These are phyloP conservation scores for Hippocampus comes DNA, from an alignment of 2,113 vertebrate species.

Conservation along the genomic window DNA sequence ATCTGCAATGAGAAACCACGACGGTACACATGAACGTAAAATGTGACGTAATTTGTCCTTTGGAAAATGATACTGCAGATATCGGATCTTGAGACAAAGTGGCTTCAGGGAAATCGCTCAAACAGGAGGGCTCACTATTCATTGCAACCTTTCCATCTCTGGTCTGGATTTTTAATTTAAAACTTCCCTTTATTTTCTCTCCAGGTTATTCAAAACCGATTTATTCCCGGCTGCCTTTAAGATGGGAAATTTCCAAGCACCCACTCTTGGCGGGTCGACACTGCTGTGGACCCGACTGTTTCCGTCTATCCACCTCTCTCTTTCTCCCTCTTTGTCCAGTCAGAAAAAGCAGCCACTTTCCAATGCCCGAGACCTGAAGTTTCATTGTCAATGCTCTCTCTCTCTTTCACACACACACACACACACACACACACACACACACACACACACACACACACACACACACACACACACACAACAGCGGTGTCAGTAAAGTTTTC, in stretches of 20 bases:
- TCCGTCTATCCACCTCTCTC: constrained; percentile 45
- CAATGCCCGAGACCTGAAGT: constrained; percentile 52
- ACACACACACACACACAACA: neutral
- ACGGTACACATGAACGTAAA: too few relatives aligned
- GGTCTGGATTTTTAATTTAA: constrained; percentile 73
- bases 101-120: constrained; percentile 43
- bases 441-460: too few relatives aligned
- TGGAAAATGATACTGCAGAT: too few relatives aligned
- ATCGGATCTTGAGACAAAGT: constrained; percentile 32
- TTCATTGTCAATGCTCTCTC: constrained; percentile 16
- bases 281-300: constrained; percentile 56
- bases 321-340: constrained; percentile 37
- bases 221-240: constrained; percentile 40
- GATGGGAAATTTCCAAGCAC: constrained; percentile 67
- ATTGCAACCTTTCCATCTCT: constrained; percentile 68
- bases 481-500: neutral
- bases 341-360: constrained; percentile 47
- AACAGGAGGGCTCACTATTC: constrained; percentile 45
- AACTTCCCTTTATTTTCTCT: constrained; percentile 55
- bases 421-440: too few relatives aligned
- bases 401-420: neutral
- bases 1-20: too few relatives aligned
- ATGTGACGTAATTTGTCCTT: too few relatives aligned
- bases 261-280: constrained; percentile 56
- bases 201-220: constrained; percentile 67